Percentiles rank a stretch among this genome's conserved stretches.
These are phyloP conservation scores for Siderastrea siderea DNA, from an alignment of 92 coral and sea anemone species.

Conservation along the genomic window DNA sequence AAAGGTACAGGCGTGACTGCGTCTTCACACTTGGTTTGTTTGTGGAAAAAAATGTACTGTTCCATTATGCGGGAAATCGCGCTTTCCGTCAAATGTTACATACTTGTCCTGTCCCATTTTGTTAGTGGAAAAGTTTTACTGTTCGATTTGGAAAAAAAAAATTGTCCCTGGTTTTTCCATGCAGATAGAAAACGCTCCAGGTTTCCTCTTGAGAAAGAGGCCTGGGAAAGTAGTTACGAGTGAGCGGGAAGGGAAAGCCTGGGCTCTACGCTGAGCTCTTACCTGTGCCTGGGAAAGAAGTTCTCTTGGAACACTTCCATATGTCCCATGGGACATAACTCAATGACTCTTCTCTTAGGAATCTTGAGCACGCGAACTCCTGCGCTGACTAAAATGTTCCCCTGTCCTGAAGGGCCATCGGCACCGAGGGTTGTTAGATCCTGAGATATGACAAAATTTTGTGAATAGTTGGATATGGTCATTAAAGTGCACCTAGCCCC, in stretches of 20 bases:
- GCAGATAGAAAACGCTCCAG: too few species aligned
- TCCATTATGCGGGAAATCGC: too few species aligned
- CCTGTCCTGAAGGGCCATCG: constrained; percentile 26
- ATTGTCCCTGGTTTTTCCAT: too few species aligned
- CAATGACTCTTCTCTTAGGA: constrained; percentile 74
- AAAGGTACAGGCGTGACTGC: too few species aligned
- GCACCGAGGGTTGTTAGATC: constrained; percentile 64
- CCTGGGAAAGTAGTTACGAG: neutral
- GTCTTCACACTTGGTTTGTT: too few species aligned
- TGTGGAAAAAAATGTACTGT: too few species aligned
- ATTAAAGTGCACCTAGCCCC: too few species aligned
- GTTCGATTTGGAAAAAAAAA: too few species aligned
- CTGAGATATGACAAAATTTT: constrained; percentile 11
- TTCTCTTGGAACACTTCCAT: constrained; percentile 63
- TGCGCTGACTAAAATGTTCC: constrained; percentile 84
- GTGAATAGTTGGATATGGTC: too few species aligned
- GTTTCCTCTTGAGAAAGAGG: neutral
- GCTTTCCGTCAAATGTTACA: too few species aligned
- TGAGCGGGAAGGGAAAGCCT: neutral
- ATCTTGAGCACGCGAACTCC: constrained; percentile 88
- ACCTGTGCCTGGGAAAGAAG: constrained; percentile 75
- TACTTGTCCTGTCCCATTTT: too few species aligned
- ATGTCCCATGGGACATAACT: constrained; percentile 67
- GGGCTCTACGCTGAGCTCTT: neutral
- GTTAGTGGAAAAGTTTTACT: too few species aligned